Base-by-base conservation (phyloP, 2,797 vertebrate species). In the Trichosurus vulpecula region DNA sequence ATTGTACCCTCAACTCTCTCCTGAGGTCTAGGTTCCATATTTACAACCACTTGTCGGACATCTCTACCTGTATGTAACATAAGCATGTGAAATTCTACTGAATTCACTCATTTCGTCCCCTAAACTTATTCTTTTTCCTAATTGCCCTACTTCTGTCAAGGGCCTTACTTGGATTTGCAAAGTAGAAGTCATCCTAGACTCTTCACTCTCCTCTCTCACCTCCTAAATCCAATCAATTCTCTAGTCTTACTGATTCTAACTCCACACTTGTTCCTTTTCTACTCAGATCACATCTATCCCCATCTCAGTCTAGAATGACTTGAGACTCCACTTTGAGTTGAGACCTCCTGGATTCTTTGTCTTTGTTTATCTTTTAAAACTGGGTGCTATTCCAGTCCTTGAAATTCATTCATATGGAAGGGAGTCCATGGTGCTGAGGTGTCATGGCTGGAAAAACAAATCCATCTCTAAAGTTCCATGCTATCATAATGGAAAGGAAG, bases 381-480 rank as follows among this genome's bases (percentile, higher is more conserved):
- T 98, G 96, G 97, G 54, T 98, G 31, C 0, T 97, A 91, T 96
- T 98, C 56, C 97, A 97, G 94, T 29, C 95, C 6, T 1, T 29
- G 2, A 61, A 6, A 6, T 8, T 0, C 91, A 54, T 54, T 25
- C 92, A 94, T 92, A 74, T 58, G 74, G 74, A 53, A 6, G 97
- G 96, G 94, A 98, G 0, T 0, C 29, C 52, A 90, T 98, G 6
- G 1, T 0, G 6, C 90, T 98, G 58, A 95, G 81, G 11, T 98
- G 97, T 29, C 97, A 97, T 93, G 95, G n/a, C 94, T 98, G 98
- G 97, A 53, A 0, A 66, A 96, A 96, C 10, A 29, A 0, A 0
- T 0, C 0, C 0, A 3, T 97, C 25, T 0, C 1, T 0, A 97
- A 93, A 2, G 94, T 98, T 52, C 95, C 96, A 0, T 98, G 94